Conservation (phyloP, 2,113 vertebrate species). For the Petroica traversi region DNA sequence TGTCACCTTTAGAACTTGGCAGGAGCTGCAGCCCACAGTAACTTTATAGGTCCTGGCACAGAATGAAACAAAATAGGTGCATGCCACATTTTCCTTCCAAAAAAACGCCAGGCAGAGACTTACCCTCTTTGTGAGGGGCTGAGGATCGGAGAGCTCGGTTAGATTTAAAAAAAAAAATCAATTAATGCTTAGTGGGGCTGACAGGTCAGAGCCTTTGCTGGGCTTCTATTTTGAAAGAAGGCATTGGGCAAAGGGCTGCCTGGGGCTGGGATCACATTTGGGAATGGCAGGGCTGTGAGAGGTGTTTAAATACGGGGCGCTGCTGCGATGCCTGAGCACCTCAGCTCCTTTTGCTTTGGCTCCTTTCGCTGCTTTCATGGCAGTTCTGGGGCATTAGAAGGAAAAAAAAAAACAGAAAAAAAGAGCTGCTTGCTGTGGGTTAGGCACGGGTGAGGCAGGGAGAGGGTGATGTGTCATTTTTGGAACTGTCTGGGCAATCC, state of each 20-base stretch:
- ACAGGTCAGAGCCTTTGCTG: neutral
- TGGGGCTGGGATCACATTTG: neutral
- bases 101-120: conserved; percentile 46
- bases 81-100: conserved; percentile 59
- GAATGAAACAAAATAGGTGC: conserved; percentile 69
- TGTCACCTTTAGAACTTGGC: conserved; percentile 51
- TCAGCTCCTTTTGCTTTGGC: conserved; percentile 7
- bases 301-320: neutral
- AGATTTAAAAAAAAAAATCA: neutral
- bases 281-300: neutral
- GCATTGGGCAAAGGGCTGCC: neutral
- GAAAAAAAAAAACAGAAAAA: neutral
- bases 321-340: neutral
- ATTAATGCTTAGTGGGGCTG: neutral
- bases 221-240: conserved; percentile 15
- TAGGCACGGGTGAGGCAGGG: conserved; percentile 5
- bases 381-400: neutral
- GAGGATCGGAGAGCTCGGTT: neutral
- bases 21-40: conserved; percentile 38
- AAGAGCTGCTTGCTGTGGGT: neutral
- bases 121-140: conserved; percentile 48
- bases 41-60: conserved; percentile 57
- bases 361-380: neutral
- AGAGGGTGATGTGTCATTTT: conserved; percentile 1
- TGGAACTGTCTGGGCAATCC: neutral